A percentile compares a stretch with the other conserved stretches of the same genome.
phyloP scores from a whole-genome alignment of 2,888 invertebrate genomes.

The Sarcophaga caerulescens region DNA sequence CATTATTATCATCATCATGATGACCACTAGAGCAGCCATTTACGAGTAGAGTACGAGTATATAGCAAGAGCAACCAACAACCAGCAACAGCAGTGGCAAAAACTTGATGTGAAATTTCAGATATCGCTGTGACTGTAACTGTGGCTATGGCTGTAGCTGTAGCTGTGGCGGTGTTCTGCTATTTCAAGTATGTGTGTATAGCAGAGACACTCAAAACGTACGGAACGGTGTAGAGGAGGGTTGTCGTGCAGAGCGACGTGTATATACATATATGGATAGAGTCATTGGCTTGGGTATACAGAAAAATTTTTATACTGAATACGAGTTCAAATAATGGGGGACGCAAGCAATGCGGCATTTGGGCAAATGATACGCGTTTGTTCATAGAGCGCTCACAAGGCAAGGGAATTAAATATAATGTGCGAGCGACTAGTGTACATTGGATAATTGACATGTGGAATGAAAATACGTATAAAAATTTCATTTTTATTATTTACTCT shows the following conservation, averaged over 20 bases:
- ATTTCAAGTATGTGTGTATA: slow-evolving; percentile 55
- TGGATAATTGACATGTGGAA: slow-evolving; percentile 6
- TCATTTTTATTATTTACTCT: slow-evolving; percentile 55
- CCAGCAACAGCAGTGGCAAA: slow-evolving; percentile 42
- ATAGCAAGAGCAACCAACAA: slow-evolving; percentile 27
- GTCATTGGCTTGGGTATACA: slow-evolving; percentile 68
- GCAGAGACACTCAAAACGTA: slow-evolving; percentile 48
- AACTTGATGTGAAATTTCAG: slow-evolving; percentile 64
- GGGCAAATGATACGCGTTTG: neutral
- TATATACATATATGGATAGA: slow-evolving; percentile 14
- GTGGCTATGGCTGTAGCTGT: neutral
- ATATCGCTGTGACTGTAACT: slow-evolving; percentile 44
- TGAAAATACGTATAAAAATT: slow-evolving; percentile 20
- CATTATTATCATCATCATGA: slow-evolving; percentile 31
- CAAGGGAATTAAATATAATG: slow-evolving; percentile 31
- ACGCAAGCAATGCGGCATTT: slow-evolving; percentile 13
- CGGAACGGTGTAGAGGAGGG: neutral
- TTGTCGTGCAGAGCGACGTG: neutral
- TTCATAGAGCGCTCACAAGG: slow-evolving; percentile 4
- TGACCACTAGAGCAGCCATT: slow-evolving; percentile 21
- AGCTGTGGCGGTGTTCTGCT: slow-evolving; percentile 4
- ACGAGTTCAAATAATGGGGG: slow-evolving; percentile 56
- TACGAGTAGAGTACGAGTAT: neutral
- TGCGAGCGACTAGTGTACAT: neutral
- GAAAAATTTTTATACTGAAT: slow-evolving; percentile 49